A percentile compares a stretch with the other conserved stretches of the same genome.
Evolutionary conservation across 2,797 vertebrate genomes (phyloP).

Genomic region (Gastrophryne carolinensis): DNA sequence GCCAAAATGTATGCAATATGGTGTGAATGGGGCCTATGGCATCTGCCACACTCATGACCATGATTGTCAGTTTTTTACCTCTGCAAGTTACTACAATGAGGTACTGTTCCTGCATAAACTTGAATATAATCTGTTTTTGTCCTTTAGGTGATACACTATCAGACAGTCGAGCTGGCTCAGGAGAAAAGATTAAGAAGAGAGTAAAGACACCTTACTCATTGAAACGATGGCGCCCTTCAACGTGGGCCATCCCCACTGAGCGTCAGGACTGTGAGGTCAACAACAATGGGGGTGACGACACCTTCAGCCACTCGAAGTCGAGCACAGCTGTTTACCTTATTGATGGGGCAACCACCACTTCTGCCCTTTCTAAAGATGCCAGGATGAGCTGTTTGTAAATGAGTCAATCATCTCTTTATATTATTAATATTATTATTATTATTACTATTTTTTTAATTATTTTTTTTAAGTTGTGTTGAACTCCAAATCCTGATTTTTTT

Average conservation of each 20-base stretch:
- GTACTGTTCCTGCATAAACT: too few species aligned
- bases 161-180: constrained; percentile 81
- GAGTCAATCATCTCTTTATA: constrained; percentile 1
- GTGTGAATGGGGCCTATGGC: too few species aligned
- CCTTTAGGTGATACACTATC: constrained; percentile 75
- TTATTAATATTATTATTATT: constrained; percentile 8
- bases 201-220: constrained; percentile 97
- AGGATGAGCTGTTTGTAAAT: constrained; percentile 90
- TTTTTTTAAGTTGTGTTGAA: constrained; percentile 49
- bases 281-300: constrained; percentile 72
- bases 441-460: neutral
- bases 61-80: too few species aligned
- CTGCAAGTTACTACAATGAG: too few species aligned
- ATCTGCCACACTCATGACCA: too few species aligned
- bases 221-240: constrained; percentile 94
- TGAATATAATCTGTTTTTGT: neutral
- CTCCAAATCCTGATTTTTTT: constrained; percentile 62
- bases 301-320: constrained; percentile 80
- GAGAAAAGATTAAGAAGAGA: constrained; percentile 96
- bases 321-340: constrained; percentile 87
- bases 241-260: constrained; percentile 95
- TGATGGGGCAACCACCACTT: constrained; percentile 79
- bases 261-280: constrained; percentile 85
- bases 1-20: too few species aligned
- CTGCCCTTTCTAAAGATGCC: constrained; percentile 77